phyloP scores from a whole-genome alignment of 2,113 vertebrate genomes.

The Epinephelus lanceolatus region DNA sequence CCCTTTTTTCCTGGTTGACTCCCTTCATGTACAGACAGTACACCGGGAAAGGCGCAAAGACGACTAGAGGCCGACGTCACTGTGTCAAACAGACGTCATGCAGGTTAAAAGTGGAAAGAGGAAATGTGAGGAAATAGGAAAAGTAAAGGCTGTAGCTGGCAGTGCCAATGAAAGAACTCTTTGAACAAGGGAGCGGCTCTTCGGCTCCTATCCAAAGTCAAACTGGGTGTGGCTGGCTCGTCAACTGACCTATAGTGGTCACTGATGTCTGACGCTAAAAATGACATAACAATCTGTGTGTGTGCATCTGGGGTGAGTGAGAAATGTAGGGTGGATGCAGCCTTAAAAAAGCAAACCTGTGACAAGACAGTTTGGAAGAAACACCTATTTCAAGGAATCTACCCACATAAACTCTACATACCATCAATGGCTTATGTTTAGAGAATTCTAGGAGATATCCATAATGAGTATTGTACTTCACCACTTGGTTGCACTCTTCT shows the following conservation, averaged over 20 bases:
- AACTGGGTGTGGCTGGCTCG: constrained; percentile 33
- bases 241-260: constrained; percentile 26
- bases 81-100: neutral
- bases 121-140: neutral
- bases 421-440: neutral
- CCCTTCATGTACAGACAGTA: constrained; percentile 1
- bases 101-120: constrained; percentile 22
- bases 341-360: neutral
- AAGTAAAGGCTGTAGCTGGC: neutral
- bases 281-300: constrained; percentile 16
- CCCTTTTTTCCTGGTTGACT: constrained; percentile 8
- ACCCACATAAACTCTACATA: neutral
- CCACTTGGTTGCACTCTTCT: neutral
- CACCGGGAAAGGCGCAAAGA: neutral
- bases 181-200: constrained; percentile 24
- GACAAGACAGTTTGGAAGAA: too few relatives aligned
- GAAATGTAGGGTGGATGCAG: constrained; percentile 7
- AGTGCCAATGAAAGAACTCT: constrained; percentile 21
- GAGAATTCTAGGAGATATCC: neutral
- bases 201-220: constrained; percentile 19
- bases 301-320: neutral
- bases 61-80: neutral
- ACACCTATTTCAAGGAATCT: neutral
- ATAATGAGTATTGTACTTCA: neutral
- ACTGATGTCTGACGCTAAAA: constrained; percentile 12